These are phyloP conservation scores for Thecocarcelia acutangulata DNA, from an alignment of 2,888 invertebrate genomes.

Conservation along the genomic window DNA sequence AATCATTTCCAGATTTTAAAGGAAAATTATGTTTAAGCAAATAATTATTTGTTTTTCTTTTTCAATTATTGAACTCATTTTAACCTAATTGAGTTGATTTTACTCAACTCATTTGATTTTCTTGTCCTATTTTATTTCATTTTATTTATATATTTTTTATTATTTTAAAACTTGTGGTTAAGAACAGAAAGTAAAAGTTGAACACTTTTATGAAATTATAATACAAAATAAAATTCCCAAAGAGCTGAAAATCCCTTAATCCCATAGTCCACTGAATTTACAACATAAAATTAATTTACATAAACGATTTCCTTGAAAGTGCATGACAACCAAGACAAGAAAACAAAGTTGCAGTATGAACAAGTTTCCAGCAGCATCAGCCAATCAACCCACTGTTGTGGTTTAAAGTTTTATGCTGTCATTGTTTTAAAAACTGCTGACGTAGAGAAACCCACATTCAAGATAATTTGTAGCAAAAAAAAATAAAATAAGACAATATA, in stretches of 20 bases:
- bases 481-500: too few species aligned
- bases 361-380: neutral
- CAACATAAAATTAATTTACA: constrained; percentile 15
- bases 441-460: constrained; percentile 42
- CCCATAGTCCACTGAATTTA: constrained; percentile 9
- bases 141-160: too few species aligned
- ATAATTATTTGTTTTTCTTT: too few species aligned
- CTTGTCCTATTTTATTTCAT: too few species aligned
- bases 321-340: neutral
- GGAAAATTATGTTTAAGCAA: too few species aligned
- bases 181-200: too few species aligned
- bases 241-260: constrained; percentile 2
- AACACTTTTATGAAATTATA: neutral
- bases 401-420: constrained; percentile 1
- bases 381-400: neutral
- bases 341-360: neutral
- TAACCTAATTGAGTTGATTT: too few species aligned
- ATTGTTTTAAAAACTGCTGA: constrained; percentile 16
- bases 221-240: neutral
- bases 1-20: too few species aligned
- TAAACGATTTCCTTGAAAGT: constrained; percentile 7
- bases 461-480: neutral
- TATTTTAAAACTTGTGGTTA: too few species aligned
- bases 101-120: too few species aligned
- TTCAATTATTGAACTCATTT: too few species aligned